phyloP scores from a whole-genome alignment of 2,888 invertebrate species.

The Resseliella maxima region DNA sequence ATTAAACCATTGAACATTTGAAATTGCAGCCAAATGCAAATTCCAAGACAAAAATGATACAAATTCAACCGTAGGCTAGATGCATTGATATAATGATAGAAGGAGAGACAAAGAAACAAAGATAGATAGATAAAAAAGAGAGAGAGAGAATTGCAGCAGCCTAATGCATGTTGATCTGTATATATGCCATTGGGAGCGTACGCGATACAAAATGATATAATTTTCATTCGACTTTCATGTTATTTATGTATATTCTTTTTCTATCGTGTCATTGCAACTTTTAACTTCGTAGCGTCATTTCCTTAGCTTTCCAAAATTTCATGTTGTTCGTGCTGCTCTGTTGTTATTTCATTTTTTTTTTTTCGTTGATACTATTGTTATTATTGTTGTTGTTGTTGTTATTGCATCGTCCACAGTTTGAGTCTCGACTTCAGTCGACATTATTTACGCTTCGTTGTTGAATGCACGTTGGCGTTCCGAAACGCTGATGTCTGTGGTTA shows the following conservation, averaged over 20 bases:
- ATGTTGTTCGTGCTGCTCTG: not conserved
- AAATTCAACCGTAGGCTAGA: not conserved
- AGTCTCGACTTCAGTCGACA: conserved; percentile 10
- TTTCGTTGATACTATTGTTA: not conserved
- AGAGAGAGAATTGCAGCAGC: no score
- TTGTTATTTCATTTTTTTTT: not conserved
- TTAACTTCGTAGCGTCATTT: conserved; percentile 41
- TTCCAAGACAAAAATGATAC: conserved; percentile 5
- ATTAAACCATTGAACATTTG: conserved; percentile 10
- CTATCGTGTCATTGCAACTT: conserved; percentile 32
- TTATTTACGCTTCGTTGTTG: conserved; percentile 21
- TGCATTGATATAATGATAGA: not conserved
- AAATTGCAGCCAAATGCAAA: not conserved
- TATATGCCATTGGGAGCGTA: not conserved
- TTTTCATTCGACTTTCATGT: conserved; percentile 34
- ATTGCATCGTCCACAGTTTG: not conserved
- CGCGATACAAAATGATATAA: not conserved
- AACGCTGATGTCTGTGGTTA: conserved; percentile 29
- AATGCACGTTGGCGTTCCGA: conserved; percentile 7
- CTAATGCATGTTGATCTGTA: not conserved
- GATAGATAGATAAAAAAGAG: no score
- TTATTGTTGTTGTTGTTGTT: not conserved
- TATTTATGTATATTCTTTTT: conserved; percentile 35
- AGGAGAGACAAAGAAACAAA: no score
- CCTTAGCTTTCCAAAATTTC: conserved; percentile 33